Percentiles rank a stretch among this genome's conserved stretches.
Evolutionary conservation across 2,797 vertebrate genomes (phyloP).

Genomic region (Coendou prehensilis): DNA sequence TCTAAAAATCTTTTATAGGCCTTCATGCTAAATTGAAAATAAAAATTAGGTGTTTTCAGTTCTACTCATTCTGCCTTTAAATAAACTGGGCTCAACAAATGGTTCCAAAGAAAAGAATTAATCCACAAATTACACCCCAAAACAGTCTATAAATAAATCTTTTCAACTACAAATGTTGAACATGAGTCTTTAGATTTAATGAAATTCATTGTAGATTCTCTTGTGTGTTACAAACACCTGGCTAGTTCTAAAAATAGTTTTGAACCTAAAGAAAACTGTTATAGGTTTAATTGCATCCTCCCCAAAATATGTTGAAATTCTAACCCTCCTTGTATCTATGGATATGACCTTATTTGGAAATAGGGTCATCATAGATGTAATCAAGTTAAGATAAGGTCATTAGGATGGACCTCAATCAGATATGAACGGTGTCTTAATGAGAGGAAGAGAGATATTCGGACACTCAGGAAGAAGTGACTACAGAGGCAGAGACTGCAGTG

Average conservation of each 20-base stretch:
- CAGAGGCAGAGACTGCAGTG: background rate
- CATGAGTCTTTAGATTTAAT: conserved; percentile 52
- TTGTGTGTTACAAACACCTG: conserved; percentile 53
- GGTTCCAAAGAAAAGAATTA: conserved; percentile 76
- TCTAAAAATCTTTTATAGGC: conserved; percentile 9
- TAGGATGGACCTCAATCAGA: background rate
- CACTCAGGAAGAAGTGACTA: background rate
- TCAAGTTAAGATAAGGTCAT: background rate
- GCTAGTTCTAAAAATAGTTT: conserved; percentile 45
- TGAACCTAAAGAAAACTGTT: background rate
- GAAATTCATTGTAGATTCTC: conserved; percentile 52
- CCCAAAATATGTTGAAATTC: background rate
- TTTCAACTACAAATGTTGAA: conserved; percentile 72
- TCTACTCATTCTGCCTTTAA: conserved; percentile 58
- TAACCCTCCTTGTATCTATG: background rate
- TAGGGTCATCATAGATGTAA: background rate
- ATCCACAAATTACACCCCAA: conserved; percentile 73
- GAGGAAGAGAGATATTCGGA: background rate
- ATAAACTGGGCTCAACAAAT: conserved; percentile 64
- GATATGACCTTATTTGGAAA: conserved; percentile 43
- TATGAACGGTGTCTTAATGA: background rate
- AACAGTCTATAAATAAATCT: conserved; percentile 73
- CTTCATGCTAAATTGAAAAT: conserved; percentile 56
- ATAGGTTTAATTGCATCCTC: background rate
- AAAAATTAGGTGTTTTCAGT: conserved; percentile 71